phyloP scores from a whole-genome alignment of 2,888 invertebrate species.

The Drosophila atripex region DNA sequence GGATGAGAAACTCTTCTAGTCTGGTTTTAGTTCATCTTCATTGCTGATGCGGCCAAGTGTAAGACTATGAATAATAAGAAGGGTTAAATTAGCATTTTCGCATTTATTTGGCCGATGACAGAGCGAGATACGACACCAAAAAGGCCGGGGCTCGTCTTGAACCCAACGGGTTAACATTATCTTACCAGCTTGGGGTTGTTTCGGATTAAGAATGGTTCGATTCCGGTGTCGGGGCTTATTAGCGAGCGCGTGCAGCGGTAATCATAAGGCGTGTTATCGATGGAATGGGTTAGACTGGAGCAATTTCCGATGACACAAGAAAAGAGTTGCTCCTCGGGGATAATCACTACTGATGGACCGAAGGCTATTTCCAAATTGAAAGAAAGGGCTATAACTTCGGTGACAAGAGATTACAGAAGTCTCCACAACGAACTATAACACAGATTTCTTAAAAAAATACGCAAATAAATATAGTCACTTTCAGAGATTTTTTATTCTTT shows the following conservation, averaged over 20 bases:
- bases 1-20: neutral
- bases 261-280: conserved; percentile 68
- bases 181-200: conserved; percentile 17
- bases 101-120: conserved; percentile 81
- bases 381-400: conserved; percentile 55
- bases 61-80: conserved; percentile 83
- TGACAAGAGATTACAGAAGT: conserved; percentile 56
- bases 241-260: conserved; percentile 74
- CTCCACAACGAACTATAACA: conserved; percentile 18
- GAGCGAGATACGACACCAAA: conserved; percentile 56
- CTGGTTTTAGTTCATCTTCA: conserved; percentile 41
- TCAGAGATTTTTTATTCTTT: neutral
- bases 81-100: conserved; percentile 83
- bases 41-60: conserved; percentile 62
- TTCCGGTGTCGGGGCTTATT: conserved; percentile 52
- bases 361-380: conserved; percentile 26
- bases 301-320: conserved; percentile 75
- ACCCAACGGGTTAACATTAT: conserved; percentile 20
- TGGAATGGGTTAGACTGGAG: conserved; percentile 35
- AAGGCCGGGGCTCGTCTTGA: conserved; percentile 36
- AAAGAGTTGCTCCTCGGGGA: conserved; percentile 62
- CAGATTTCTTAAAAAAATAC: neutral
- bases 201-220: conserved; percentile 1
- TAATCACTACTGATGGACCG: conserved; percentile 53
- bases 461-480: too few species aligned